Evolutionary conservation across 2,113 vertebrate species (phyloP).

Genomic region (Pseudorectes ferrugineus): DNA sequence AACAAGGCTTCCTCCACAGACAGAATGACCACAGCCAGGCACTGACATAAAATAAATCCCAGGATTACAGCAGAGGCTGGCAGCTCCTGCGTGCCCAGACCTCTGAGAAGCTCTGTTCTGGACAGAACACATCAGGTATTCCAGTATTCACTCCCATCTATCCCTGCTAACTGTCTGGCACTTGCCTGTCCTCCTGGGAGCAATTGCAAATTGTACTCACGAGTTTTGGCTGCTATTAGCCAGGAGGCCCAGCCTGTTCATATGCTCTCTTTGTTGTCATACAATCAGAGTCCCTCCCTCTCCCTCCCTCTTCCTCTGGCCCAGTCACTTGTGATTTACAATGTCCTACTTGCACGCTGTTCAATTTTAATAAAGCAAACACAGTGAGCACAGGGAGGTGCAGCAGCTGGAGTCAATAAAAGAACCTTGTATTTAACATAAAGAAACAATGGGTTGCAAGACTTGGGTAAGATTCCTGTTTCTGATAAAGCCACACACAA

Average conservation of each 20-base stretch:
- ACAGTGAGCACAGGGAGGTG: not conserved
- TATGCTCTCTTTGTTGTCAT: conserved; percentile 4
- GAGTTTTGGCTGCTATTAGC: not conserved
- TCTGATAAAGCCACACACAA: not conserved
- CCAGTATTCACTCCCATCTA: not conserved
- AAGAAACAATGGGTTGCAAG: conserved; percentile 35
- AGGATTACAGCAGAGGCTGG: not conserved
- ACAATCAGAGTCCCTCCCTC: not conserved
- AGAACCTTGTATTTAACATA: conserved; percentile 16
- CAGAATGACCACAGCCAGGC: not conserved
- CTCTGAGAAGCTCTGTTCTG: not conserved
- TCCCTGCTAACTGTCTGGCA: not conserved
- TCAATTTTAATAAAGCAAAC: conserved; percentile 48
- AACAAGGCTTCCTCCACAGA: not conserved
- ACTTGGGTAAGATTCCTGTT: conserved; percentile 8
- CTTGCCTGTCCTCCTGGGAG: not conserved
- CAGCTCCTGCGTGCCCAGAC: not conserved
- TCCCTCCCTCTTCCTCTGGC: conserved; percentile 35
- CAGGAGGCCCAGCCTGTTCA: not conserved
- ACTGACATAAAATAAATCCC: not conserved
- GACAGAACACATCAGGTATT: not conserved
- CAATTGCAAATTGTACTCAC: not conserved
- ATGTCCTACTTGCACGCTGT: conserved; percentile 33
- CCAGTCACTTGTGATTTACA: conserved; percentile 35
- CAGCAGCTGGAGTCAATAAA: conserved; percentile 52